Conservation (phyloP, 1,140 invertebrate species). For the Amyelois transitella region DNA sequence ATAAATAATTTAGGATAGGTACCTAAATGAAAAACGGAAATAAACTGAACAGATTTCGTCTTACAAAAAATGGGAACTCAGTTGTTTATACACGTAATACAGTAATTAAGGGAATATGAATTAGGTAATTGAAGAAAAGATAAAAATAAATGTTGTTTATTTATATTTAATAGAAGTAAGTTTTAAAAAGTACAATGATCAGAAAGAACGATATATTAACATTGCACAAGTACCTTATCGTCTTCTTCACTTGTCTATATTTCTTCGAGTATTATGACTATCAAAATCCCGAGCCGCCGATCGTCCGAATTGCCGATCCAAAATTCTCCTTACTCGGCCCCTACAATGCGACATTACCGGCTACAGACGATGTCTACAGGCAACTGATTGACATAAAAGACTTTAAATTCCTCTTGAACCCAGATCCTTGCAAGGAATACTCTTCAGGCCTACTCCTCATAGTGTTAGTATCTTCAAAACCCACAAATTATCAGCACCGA, state of each 20-base stretch:
- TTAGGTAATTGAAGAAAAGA: no score
- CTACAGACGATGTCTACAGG: constrained; percentile 25
- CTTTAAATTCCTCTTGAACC: constrained; percentile 76
- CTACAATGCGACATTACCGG: constrained; percentile 15
- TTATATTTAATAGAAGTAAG: no score
- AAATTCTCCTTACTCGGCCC: constrained; percentile 25
- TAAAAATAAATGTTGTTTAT: no score
- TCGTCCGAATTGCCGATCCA: constrained; percentile 20
- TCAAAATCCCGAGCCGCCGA: not conserved
- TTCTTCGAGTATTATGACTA: constrained; percentile 19
- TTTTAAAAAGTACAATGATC: not conserved
- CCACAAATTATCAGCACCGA: constrained; percentile 77
- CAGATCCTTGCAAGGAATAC: constrained; percentile 69
- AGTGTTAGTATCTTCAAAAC: constrained; percentile 81
- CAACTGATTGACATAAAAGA: constrained; percentile 75
- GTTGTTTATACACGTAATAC: no score
- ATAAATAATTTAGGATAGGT: no score
- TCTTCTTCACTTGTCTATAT: constrained; percentile 11
- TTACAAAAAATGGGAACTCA: no score
- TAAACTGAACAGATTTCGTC: no score
- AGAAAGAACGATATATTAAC: constrained; percentile 21
- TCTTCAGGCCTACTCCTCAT: constrained; percentile 71
- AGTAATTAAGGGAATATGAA: no score
- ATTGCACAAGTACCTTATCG: constrained; percentile 22
- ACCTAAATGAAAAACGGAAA: no score